Evolutionary conservation across 1,140 invertebrate species (phyloP).

Genomic region (Triops cancriformis): DNA sequence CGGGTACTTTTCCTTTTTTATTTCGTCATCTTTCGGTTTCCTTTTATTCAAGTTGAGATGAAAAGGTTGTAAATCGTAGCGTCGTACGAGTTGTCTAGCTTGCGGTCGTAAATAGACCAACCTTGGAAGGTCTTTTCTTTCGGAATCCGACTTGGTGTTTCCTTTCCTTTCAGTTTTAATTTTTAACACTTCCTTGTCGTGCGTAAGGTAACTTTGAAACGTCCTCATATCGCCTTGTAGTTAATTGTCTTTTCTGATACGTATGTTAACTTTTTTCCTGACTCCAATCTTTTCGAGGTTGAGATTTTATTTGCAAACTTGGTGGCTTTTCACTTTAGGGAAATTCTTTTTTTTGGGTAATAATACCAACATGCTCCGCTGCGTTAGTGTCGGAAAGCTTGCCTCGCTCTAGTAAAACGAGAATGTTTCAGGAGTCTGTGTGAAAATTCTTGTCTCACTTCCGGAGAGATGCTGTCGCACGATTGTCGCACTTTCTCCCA

Average conservation of each 20-base stretch:
- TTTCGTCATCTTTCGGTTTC: not conserved
- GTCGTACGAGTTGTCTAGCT: no score
- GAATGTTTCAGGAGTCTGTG: not conserved
- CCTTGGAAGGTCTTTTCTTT: slow-evolving; percentile 1
- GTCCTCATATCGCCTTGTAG: no score
- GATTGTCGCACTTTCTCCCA: not conserved
- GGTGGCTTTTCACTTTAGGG: no score
- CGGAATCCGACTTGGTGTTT: not conserved
- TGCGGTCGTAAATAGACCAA: not conserved
- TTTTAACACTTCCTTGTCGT: not conserved
- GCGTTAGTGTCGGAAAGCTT: not conserved
- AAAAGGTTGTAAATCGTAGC: not conserved
- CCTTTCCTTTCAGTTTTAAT: not conserved
- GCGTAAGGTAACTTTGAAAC: not conserved
- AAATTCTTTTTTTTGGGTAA: no score
- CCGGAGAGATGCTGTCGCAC: not conserved
- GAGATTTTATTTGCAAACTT: no score
- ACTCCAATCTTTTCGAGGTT: no score
- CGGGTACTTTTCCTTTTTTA: not conserved
- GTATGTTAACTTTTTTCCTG: no score
- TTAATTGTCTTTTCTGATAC: no score
- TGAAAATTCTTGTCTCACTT: not conserved
- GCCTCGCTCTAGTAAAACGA: not conserved
- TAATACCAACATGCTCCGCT: no score
- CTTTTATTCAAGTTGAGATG: not conserved